These are phyloP conservation scores for Apis florea DNA, from an alignment of 1,140 invertebrate species.

Conservation along the genomic window DNA sequence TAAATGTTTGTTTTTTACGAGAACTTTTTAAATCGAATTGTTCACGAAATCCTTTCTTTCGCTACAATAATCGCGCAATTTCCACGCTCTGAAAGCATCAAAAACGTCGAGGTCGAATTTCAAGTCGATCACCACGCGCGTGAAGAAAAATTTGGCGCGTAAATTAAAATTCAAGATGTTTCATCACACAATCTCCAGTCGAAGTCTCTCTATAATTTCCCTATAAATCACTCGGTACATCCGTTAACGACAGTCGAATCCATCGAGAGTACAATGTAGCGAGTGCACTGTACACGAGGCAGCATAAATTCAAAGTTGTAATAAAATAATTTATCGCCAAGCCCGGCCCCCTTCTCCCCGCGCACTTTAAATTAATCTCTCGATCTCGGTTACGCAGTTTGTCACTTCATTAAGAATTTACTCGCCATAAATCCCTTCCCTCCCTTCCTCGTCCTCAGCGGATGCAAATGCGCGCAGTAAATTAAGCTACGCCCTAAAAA, in stretches of 20 bases:
- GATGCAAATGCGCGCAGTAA: conserved; percentile 1
- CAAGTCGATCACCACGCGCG: no score
- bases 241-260: background rate
- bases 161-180: background rate
- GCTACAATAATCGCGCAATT: no score
- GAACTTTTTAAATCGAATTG: no score
- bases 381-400: background rate
- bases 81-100: no score
- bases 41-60: no score
- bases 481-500: conserved; percentile 12
- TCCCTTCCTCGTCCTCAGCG: background rate
- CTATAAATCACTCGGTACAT: background rate
- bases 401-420: conserved; percentile 34
- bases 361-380: conserved; percentile 34
- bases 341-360: background rate
- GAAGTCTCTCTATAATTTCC: background rate
- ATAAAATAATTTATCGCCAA: conserved; percentile 4
- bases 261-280: background rate
- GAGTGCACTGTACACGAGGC: background rate
- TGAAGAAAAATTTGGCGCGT: background rate
- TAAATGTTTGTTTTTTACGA: no score
- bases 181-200: no score
- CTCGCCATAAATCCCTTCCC: conserved; percentile 10
- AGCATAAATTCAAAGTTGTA: background rate
- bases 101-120: no score